A percentile compares a stretch with the other conserved stretches of the same genome.
These are phyloP conservation scores for Galeopsomyia nigrocyanea DNA, from an alignment of 2,888 invertebrate species.

Conservation along the genomic window DNA sequence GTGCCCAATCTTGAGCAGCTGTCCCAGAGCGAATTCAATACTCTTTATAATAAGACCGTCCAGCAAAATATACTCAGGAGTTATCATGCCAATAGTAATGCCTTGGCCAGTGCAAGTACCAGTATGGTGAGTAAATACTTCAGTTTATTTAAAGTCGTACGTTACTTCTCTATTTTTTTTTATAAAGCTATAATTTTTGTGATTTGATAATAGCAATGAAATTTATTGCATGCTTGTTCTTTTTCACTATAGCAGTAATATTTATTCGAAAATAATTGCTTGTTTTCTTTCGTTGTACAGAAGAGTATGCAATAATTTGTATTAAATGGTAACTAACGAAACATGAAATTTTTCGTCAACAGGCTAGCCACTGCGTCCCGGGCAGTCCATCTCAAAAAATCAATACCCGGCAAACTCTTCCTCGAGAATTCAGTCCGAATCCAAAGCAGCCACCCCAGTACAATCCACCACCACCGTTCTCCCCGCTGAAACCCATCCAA, in stretches of 20 bases:
- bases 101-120: constrained; percentile 39
- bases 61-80: constrained; percentile 65
- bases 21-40: constrained; percentile 67
- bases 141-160: not conserved
- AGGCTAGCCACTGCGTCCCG: constrained; percentile 16
- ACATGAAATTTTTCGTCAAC: not conserved
- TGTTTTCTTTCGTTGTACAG: too few relatives aligned
- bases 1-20: constrained; percentile 66
- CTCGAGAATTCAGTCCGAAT: constrained; percentile 61
- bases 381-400: constrained; percentile 37
- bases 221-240: not conserved
- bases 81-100: constrained; percentile 57
- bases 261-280: not conserved
- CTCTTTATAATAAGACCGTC: constrained; percentile 66
- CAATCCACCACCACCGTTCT: constrained; percentile 60
- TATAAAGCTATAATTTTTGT: not conserved
- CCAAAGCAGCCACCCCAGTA: constrained; percentile 65
- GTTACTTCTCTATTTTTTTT: not conserved
- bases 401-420: constrained; percentile 51
- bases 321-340: too few relatives aligned
- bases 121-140: constrained; percentile 27
- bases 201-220: not conserved
- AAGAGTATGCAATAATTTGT: too few relatives aligned
- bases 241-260: not conserved
- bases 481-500: constrained; percentile 60